A percentile compares a stretch with the other conserved stretches of the same genome.
phyloP scores from a whole-genome alignment of 1,140 invertebrate species.

The Hylaeus volcanicus region DNA sequence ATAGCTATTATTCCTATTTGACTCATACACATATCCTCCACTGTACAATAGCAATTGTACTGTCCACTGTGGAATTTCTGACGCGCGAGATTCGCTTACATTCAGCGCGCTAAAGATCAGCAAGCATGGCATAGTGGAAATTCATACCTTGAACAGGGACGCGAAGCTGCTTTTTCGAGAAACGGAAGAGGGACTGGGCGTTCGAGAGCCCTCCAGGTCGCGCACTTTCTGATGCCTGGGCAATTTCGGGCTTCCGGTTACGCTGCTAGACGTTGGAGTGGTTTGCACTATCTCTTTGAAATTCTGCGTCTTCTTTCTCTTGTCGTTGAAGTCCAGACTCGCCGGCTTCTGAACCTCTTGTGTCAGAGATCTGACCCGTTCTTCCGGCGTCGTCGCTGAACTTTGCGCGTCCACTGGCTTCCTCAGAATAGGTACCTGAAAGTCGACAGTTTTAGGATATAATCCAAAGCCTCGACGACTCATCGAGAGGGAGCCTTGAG shows the following conservation, averaged over 20 bases:
- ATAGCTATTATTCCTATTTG: too few species aligned
- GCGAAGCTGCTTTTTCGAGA: slow-evolving; percentile 90
- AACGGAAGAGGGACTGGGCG: slow-evolving; percentile 82
- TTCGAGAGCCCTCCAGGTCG: slow-evolving; percentile 77
- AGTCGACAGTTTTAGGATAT: neutral
- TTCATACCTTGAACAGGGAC: slow-evolving; percentile 86
- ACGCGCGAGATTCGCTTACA: too few species aligned
- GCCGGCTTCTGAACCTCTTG: slow-evolving; percentile 75
- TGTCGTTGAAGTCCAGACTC: slow-evolving; percentile 74
- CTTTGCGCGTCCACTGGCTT: slow-evolving; percentile 32
- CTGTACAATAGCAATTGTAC: too few species aligned
- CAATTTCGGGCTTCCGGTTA: slow-evolving; percentile 71
- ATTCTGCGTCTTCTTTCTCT: slow-evolving; percentile 71
- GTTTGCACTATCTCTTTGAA: slow-evolving; percentile 73
- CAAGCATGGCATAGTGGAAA: slow-evolving; percentile 69
- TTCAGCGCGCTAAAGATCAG: too few species aligned
- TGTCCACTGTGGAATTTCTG: too few species aligned
- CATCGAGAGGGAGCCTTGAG: neutral
- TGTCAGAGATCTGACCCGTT: slow-evolving; percentile 41
- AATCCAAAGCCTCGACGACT: neutral
- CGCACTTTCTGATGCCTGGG: slow-evolving; percentile 78
- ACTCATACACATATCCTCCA: too few species aligned
- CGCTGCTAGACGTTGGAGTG: slow-evolving; percentile 65
- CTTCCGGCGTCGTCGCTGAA: slow-evolving; percentile 18
- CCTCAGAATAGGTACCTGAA: slow-evolving; percentile 62